phyloP scores from a whole-genome alignment of 2,888 invertebrate species.

The Dione vanillae region DNA sequence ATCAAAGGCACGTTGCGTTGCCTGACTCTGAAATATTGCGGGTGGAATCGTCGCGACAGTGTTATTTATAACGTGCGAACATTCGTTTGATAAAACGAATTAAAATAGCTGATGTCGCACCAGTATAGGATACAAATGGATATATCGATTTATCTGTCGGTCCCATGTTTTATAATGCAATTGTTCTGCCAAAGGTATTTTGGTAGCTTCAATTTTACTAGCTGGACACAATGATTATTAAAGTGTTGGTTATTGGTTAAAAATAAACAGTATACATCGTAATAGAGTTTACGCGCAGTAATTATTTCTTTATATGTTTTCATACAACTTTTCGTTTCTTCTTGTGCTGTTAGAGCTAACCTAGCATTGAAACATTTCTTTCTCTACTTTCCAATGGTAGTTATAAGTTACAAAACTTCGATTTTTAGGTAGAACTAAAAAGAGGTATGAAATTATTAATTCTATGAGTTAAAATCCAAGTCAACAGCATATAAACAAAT shows the following conservation, averaged over 20 bases:
- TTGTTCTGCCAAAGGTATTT: conserved; percentile 38
- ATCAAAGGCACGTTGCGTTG: conserved; percentile 74
- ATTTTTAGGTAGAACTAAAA: too few species aligned
- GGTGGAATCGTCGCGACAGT: conserved; percentile 75
- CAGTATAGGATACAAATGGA: conserved; percentile 58
- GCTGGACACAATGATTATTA: conserved; percentile 35
- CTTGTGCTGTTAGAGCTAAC: background rate
- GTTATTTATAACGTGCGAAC: conserved; percentile 78
- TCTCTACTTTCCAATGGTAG: too few species aligned
- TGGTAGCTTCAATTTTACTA: conserved; percentile 32
- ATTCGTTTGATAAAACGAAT: conserved; percentile 70
- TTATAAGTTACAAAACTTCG: too few species aligned
- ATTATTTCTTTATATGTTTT: background rate
- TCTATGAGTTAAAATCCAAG: too few species aligned
- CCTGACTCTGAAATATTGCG: conserved; percentile 78
- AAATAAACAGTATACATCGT: too few species aligned
- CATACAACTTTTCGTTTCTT: background rate
- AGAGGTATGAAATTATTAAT: too few species aligned
- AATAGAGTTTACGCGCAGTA: background rate
- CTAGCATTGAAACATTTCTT: too few species aligned
- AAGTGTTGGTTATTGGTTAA: conserved; percentile 9
- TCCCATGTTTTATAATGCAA: conserved; percentile 44
- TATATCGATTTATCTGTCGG: conserved; percentile 64
- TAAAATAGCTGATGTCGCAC: conserved; percentile 55
- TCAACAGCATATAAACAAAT: too few species aligned